Percentiles rank a stretch among this genome's conserved stretches.
Conservation (phyloP, 2,888 invertebrate species). For the Sicus ferrugineus region DNA sequence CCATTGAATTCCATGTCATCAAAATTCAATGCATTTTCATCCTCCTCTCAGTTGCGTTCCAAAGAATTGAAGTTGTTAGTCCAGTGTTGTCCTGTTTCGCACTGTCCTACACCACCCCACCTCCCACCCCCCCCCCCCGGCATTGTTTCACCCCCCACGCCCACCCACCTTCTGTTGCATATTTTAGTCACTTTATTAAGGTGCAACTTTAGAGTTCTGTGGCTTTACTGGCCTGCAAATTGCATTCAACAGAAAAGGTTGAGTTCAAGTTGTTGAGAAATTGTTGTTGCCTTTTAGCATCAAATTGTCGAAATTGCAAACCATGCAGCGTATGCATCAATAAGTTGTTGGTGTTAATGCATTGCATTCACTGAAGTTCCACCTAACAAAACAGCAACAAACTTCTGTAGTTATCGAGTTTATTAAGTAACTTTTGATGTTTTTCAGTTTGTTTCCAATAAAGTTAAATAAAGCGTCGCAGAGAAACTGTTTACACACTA, state of each 20-base stretch:
- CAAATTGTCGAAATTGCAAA: no score
- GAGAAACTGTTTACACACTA: no score
- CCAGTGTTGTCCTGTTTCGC: background rate
- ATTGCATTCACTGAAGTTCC: constrained; percentile 7
- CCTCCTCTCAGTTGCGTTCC: background rate
- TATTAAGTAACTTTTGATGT: background rate
- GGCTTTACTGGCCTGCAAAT: no score
- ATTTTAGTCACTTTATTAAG: no score
- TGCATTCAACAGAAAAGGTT: no score
- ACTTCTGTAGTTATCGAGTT: background rate
- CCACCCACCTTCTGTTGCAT: background rate
- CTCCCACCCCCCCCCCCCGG: background rate
- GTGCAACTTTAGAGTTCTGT: no score
- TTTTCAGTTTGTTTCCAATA: no score
- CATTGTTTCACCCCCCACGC: background rate
- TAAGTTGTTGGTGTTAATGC: background rate
- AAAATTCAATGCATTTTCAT: constrained; percentile 1
- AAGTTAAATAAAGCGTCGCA: no score
- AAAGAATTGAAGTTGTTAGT: background rate
- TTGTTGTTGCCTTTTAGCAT: background rate
- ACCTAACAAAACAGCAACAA: background rate
- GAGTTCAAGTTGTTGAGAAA: no score
- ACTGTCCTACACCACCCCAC: background rate
- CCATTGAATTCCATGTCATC: constrained; percentile 11
- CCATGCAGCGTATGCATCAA: no score